Conservation (phyloP, 2,113 vertebrate genomes). For the Nycticryphes semicollaris region DNA sequence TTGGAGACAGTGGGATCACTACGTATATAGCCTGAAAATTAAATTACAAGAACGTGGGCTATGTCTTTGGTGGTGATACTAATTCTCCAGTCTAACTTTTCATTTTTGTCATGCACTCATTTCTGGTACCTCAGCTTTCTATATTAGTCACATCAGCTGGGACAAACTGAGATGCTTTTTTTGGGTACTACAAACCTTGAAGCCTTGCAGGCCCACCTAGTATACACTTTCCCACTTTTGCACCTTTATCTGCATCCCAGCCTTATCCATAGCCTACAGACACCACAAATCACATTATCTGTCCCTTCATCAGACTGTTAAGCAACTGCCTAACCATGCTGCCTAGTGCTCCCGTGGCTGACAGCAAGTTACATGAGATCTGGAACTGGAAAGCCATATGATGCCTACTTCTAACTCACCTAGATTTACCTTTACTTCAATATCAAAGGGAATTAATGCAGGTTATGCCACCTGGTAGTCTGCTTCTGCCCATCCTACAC, state of each 20-base stretch:
- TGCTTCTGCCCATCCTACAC: not conserved
- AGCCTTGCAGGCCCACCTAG: not conserved
- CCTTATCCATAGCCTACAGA: not conserved
- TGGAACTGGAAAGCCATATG: not conserved
- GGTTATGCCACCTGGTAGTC: not conserved
- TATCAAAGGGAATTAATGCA: not conserved
- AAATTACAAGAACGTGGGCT: not conserved
- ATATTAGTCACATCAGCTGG: not conserved
- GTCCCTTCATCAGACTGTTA: not conserved
- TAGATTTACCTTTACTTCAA: not conserved
- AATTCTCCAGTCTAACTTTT: not conserved
- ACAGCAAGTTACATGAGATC: not conserved
- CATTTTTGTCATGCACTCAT: not conserved
- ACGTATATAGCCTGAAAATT: not conserved
- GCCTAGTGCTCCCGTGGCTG: not conserved
- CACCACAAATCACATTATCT: not conserved
- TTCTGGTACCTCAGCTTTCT: not conserved
- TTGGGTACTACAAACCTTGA: not conserved
- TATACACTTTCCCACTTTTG: not conserved
- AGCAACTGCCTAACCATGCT: not conserved
- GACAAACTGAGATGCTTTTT: not conserved
- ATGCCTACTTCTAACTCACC: not conserved
- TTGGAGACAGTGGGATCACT: not conserved
- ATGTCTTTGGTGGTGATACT: not conserved
- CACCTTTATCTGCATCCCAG: not conserved